These are phyloP conservation scores for Brachionus asplanchnoidis DNA, from an alignment of 1,140 invertebrate species.

Conservation along the genomic window DNA sequence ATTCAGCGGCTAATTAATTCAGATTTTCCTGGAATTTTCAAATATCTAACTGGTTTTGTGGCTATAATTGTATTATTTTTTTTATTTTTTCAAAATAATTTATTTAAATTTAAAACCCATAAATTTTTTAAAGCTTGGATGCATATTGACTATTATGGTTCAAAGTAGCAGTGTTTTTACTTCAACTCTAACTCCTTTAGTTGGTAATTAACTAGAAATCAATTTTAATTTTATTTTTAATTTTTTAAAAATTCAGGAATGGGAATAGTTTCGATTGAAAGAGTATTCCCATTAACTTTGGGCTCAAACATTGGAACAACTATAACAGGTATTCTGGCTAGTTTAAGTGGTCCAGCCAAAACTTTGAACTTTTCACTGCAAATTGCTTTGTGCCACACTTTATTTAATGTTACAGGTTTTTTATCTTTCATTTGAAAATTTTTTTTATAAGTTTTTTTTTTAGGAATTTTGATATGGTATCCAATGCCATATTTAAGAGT, in stretches of 20 bases:
- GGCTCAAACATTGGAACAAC: slow-evolving; percentile 66
- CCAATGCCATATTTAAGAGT: slow-evolving; percentile 61
- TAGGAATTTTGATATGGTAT: slow-evolving; percentile 62
- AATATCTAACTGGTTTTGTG: slow-evolving; percentile 61
- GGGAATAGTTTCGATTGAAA: slow-evolving; percentile 63
- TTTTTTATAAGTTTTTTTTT: neutral
- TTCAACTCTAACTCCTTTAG: slow-evolving; percentile 64
- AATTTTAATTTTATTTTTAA: slow-evolving; percentile 61
- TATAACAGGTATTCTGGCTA: slow-evolving; percentile 61
- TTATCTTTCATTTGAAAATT: neutral
- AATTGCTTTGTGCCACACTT: slow-evolving; percentile 63
- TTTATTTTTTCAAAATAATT: neutral
- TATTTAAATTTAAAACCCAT: slow-evolving; percentile 11
- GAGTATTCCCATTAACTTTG: slow-evolving; percentile 64
- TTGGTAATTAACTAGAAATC: slow-evolving; percentile 60
- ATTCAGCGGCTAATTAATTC: slow-evolving; percentile 62
- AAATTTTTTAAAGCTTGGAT: slow-evolving; percentile 58
- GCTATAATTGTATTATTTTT: slow-evolving; percentile 53
- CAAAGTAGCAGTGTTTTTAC: slow-evolving; percentile 67
- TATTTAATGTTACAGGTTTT: slow-evolving; percentile 64
- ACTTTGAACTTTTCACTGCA: slow-evolving; percentile 58
- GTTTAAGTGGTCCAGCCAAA: slow-evolving; percentile 57
- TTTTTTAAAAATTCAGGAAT: slow-evolving; percentile 60
- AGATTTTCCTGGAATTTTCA: slow-evolving; percentile 58
- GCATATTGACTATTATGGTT: slow-evolving; percentile 62